These are phyloP conservation scores for Aricia artaxerxes DNA, from an alignment of 2,888 invertebrate genomes.

Conservation along the genomic window DNA sequence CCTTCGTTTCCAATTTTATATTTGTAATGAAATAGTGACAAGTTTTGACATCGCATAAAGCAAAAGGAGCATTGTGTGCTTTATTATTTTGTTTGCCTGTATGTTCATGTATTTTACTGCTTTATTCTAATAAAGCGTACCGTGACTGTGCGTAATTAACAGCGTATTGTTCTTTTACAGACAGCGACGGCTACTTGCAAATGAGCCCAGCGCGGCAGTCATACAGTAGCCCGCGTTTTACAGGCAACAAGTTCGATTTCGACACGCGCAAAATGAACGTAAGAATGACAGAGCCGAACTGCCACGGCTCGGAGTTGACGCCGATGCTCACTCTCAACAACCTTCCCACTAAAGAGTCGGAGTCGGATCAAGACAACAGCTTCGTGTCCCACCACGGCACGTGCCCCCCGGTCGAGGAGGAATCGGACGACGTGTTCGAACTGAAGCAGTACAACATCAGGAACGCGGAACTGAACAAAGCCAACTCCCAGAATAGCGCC, in stretches of 20 bases:
- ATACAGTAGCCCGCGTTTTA: conserved; percentile 80
- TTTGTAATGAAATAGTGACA: not conserved
- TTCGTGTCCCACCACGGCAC: conserved; percentile 59
- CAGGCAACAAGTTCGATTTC: conserved; percentile 76
- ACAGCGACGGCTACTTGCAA: conserved; percentile 81
- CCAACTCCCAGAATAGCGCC: conserved; percentile 51
- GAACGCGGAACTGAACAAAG: conserved; percentile 48
- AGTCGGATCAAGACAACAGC: conserved; percentile 63
- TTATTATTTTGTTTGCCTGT: not conserved
- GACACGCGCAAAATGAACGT: conserved; percentile 60
- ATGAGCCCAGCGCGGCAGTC: conserved; percentile 76
- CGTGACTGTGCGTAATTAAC: not conserved
- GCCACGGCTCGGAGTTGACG: conserved; percentile 68
- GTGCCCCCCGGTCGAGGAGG: conserved; percentile 66
- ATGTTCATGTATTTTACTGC: not conserved
- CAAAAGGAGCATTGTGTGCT: not conserved
- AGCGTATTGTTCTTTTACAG: conserved; percentile 50
- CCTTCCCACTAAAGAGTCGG: conserved; percentile 64
- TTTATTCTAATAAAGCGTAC: not conserved
- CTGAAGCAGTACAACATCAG: conserved; percentile 59
- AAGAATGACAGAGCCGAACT: conserved; percentile 53
- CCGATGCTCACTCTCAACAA: conserved; percentile 78
- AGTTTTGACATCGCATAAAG: not conserved
- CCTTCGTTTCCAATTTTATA: not conserved
- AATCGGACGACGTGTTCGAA: conserved; percentile 69